Base-by-base conservation (phyloP, 2,113 vertebrate genomes). In the Lasiurus cinereus region DNA sequence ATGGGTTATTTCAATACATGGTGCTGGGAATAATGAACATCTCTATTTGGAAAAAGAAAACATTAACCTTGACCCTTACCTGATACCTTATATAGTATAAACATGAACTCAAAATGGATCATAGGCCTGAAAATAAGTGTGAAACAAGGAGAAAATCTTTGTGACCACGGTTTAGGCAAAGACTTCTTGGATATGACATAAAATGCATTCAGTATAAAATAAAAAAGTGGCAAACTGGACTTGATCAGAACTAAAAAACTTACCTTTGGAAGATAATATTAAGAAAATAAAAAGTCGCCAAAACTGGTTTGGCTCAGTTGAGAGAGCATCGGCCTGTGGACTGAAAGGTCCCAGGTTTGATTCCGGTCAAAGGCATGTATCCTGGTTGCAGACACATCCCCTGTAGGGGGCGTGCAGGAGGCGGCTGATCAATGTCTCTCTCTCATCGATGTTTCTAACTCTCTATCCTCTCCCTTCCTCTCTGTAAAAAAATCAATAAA, bases 51-150 rank as follows among this genome's bases (percentile, higher is more conserved):
- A 82, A 52, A 46, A 62, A 70, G 33, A 8, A 77, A 76, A 54
- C 69, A 69, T 13, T 83, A 92, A 62, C 6, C 43, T 87, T 83
- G 50, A 88, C 14, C 12, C 27, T 86, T 67, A 73, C 8, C n/a
- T 87, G 4, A 77, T 18, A 39, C 43, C 8, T 66, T 88, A 85
- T n/a, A 62, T 24, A 62, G 24, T 27, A 46, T 77, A 67, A 78
- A 93, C 46, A 77, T 94, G 67, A 70, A 92, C 19, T 90, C 10
- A 73, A 76, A 84, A 22, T 90, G 22, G 29, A 73, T 78, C 73
- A 59, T 31, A 39, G 2, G 3, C 50, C 77, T 18, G 84, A 86
- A 83, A 36, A 8, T 67, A 72, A 97, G 36, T 48, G 8, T 50
- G 70, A 76, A 74, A 77, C 62, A 33, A 59, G 31, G 67, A 84